Evolutionary conservation across 92 coral and sea anemone species (phyloP).

Genomic region (Phenganax subtilis): DNA sequence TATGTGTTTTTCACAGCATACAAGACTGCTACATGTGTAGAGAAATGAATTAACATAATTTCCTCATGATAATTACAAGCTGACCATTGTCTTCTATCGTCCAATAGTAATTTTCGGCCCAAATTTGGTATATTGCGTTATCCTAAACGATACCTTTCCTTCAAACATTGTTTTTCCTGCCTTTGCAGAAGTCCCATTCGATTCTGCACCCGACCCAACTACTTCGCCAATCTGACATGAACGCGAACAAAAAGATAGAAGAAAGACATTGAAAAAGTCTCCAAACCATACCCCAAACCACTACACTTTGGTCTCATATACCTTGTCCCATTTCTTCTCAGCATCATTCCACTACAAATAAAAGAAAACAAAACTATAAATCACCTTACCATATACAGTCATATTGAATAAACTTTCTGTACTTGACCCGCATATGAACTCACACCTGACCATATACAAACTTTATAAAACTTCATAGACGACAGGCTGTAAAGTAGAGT

Average conservation of each 20-base stretch:
- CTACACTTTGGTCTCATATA: slow-evolving; percentile 11
- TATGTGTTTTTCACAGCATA: no score
- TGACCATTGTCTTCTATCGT: no score
- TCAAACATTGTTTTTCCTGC: slow-evolving; percentile 72
- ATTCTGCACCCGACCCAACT: slow-evolving; percentile 84
- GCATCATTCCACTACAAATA: slow-evolving; percentile 81
- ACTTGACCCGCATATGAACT: background rate
- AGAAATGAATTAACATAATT: no score
- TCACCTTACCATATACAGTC: background rate
- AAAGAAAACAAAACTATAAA: slow-evolving; percentile 3
- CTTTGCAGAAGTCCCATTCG: slow-evolving; percentile 59
- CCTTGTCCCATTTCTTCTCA: slow-evolving; percentile 98
- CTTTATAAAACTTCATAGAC: background rate
- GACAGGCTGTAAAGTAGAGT: no score
- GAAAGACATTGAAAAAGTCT: no score
- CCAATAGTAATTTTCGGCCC: background rate
- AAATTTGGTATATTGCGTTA: background rate
- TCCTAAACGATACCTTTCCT: slow-evolving; percentile 61
- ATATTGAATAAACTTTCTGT: no score
- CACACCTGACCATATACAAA: background rate
- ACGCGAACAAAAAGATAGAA: background rate
- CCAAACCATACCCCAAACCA: background rate
- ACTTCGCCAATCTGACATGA: slow-evolving; percentile 76
- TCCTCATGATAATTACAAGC: no score
- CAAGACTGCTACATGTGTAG: no score